A percentile compares a stretch with the other conserved stretches of the same genome.
Conservation (phyloP, 2,797 vertebrate species). For the Ficedula albicollis region DNA sequence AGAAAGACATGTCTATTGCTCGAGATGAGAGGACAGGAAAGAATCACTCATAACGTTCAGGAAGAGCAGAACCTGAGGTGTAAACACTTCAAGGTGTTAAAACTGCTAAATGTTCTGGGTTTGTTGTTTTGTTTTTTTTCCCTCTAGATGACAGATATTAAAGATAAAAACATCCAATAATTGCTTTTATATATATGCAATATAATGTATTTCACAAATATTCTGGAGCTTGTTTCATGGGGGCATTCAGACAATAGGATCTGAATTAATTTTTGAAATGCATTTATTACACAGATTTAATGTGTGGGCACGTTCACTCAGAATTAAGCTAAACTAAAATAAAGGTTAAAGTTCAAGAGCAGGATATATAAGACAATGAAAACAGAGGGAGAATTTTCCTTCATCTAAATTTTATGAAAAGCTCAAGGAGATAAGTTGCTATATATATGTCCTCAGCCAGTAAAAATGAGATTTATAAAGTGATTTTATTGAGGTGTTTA, state of each 20-base stretch:
- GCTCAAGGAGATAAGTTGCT: neutral
- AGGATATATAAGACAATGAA: neutral
- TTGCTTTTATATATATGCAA: neutral
- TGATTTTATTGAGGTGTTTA: neutral
- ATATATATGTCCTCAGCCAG: neutral
- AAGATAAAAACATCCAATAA: neutral
- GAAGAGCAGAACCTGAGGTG: neutral
- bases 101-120: neutral
- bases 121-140: no score
- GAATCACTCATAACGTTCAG: neutral
- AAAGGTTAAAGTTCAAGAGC: neutral
- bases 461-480: neutral
- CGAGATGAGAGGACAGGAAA: rapidly evolving
- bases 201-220: neutral
- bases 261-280: neutral
- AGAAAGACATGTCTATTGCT: neutral
- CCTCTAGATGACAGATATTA: neutral
- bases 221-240: neutral
- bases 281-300: neutral
- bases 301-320: neutral
- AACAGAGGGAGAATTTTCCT: neutral
- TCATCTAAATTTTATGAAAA: neutral
- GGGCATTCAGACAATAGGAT: neutral
- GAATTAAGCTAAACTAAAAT: neutral
- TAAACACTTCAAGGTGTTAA: neutral